A percentile compares a stretch with the other conserved stretches of the same genome.
These are phyloP conservation scores for Tetranychus truncatus DNA, from an alignment of 2,888 invertebrate species.

Conservation along the genomic window DNA sequence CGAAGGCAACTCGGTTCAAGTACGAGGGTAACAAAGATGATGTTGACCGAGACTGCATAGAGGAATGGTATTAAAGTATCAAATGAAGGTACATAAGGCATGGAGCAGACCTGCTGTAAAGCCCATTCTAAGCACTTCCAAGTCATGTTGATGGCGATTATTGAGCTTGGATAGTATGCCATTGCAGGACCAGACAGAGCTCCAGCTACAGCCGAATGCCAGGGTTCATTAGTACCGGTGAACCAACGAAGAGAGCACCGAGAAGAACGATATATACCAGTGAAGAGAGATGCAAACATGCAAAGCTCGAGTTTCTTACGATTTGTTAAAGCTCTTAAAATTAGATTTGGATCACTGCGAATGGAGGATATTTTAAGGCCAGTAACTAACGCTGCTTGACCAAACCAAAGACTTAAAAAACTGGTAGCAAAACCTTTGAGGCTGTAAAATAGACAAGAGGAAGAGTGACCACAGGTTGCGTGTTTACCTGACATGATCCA, in stretches of 20 bases:
- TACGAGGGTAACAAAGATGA: constrained; percentile 13
- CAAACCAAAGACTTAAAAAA: constrained; percentile 13
- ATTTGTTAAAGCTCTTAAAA: constrained; percentile 2
- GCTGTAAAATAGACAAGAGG: constrained; percentile 11
- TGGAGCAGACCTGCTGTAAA: background rate
- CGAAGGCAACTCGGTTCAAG: constrained; percentile 26
- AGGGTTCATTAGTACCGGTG: constrained; percentile 43
- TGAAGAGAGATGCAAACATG: constrained; percentile 18
- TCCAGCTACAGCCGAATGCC: constrained; percentile 50
- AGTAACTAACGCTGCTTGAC: constrained; percentile 9
- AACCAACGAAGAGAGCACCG: constrained; percentile 48
- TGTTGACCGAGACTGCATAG: constrained; percentile 5
- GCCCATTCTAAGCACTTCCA: constrained; percentile 56
- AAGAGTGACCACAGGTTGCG: constrained; percentile 9
- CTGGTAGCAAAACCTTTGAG: background rate
- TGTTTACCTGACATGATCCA: background rate
- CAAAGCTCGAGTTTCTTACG: constrained; percentile 13
- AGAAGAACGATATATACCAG: constrained; percentile 34
- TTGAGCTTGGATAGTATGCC: constrained; percentile 52
- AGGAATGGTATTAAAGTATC: background rate
- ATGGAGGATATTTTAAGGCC: constrained; percentile 4
- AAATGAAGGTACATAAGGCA: background rate
- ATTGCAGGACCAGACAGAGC: constrained; percentile 51
- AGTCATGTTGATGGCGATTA: constrained; percentile 58
- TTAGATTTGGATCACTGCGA: background rate